Evolutionary conservation across 2,113 vertebrate genomes (phyloP), one percentile per base, ranked within the genome.

Genomic region (Thunnus thynnus): DNA sequence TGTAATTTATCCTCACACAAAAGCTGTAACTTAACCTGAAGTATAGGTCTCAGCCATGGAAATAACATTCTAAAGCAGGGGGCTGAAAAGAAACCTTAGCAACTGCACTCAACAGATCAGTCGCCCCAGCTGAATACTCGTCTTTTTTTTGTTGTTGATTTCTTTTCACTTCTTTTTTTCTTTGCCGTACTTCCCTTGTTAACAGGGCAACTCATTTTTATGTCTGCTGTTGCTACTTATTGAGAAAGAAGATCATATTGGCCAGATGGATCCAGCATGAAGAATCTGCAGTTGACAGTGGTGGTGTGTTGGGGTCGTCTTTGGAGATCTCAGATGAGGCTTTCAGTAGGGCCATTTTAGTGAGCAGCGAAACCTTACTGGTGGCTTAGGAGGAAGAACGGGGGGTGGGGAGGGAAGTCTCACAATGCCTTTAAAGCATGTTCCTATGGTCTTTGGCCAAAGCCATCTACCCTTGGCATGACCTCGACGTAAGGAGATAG

Each of bases 171-270:
- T 22, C 20, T 14, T 9, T 47, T 36, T 52, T 67, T 78, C 41
- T 71, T 61, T 44, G n/a, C 80, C 58, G 94, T 95, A 95, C 95
- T 95, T 93, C 92, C 93, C 93, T 89, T 91, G 30, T 57, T 44
- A 89, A 93, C 58, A 92, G 94, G 92, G 91, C 94, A 95, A 95
- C 93, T 80, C 95, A 95, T 96, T 96, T 96, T 95, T 95, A 96
- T 96, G 95, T 96, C 95, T 96, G 95, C 92, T 93, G 89, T 89
- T 81, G 67, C 67, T 80, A 84, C 79, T 68, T 79, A 68, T 64
- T 69, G 69, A 65, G 48, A 82, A 78, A 82, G 54, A 70, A 51
- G 18, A 47, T 63, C 25, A 54, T 47, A 66, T 70, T 47, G 60
- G 75, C 76, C 65, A 70, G 69, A 73, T 70, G 64, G 30, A 18